Base-by-base conservation (phyloP, 2,888 invertebrate species). In the Neuroscelio doddi region DNA sequence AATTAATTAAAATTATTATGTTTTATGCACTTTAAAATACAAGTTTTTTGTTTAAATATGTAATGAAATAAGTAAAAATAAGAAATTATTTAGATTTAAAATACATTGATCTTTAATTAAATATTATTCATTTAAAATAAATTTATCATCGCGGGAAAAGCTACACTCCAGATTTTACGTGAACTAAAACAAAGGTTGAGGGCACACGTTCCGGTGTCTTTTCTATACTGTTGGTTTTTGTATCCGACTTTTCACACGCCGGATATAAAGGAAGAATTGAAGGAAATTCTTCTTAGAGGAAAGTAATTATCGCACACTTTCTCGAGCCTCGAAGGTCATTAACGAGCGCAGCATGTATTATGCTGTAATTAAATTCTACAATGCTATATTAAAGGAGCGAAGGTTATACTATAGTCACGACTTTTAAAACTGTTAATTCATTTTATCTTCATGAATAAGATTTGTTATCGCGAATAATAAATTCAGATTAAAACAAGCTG, bases 281-380 rank as follows among this genome's bases (percentile, higher is more conserved):
- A 67, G 68, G 74, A 72, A 72, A 78, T 71, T 65, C 66, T 71
- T 65, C 66, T 67, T 42, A 63, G 72, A 77, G 72, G 78, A 80
- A 80, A 80, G 80, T 80, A 77, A 80, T 79, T 76, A 69, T 69
- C 66, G 66, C 69, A 70, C 68, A 80, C 77, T 81, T 82, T 81
- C 76, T 59, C 70, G 70, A 64, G 69, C 68, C 44, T 57, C 74
- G 78, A 82, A 82, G 81, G 82, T 82, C 82, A 81, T 82, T 82
- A 81, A 79, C 80, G 76, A 75, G 66, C 58, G 50, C 49, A 44
- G n/a, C n/a, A n/a, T n/a, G n/a, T n/a, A n/a, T 53, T 47, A 46
- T 38, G 47, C 16, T 29, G 47, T 53, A 56, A 65, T 65, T 65
- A 65, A 49, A 32, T 24, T 51, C 42, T 24, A 24, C 52, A 47